phyloP scores from a whole-genome alignment of 2,888 invertebrate genomes.

The Drosophila falleni region DNA sequence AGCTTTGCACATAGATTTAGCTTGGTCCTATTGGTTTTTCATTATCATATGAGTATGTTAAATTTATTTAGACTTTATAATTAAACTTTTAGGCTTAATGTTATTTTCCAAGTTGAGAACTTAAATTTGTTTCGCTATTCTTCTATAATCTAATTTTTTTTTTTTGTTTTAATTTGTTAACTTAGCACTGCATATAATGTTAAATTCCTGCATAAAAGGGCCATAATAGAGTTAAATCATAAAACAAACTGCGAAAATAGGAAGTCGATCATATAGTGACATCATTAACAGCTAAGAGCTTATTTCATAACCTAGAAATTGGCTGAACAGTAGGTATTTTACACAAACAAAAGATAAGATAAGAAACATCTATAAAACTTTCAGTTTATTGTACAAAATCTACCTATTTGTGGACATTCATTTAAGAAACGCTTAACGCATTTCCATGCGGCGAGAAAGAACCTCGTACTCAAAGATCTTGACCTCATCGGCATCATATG shows the following conservation, averaged over 20 bases:
- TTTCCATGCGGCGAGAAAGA: slow-evolving; percentile 67
- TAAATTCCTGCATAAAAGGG: slow-evolving; percentile 54
- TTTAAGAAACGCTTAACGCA: slow-evolving; percentile 45
- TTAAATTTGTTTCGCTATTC: slow-evolving; percentile 41
- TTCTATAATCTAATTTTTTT: slow-evolving; percentile 7
- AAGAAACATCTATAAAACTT: slow-evolving; percentile 35
- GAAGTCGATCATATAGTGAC: slow-evolving; percentile 25
- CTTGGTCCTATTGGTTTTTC: slow-evolving; percentile 76
- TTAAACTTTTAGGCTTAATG: slow-evolving; percentile 52
- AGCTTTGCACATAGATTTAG: slow-evolving; percentile 62
- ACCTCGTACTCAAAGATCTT: slow-evolving; percentile 85
- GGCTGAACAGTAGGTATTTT: slow-evolving; percentile 12
- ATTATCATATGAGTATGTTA: slow-evolving; percentile 40
- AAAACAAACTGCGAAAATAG: slow-evolving; percentile 47
- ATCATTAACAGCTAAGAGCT: not conserved
- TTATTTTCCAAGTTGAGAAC: slow-evolving; percentile 50
- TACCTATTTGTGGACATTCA: slow-evolving; percentile 20
- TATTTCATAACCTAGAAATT: slow-evolving; percentile 9
- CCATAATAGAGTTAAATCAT: slow-evolving; percentile 28
- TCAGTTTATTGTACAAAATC: slow-evolving; percentile 51
- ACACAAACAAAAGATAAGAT: slow-evolving; percentile 40
- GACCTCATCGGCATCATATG: slow-evolving; percentile 85
- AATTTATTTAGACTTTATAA: slow-evolving; percentile 64
- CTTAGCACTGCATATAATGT: slow-evolving; percentile 62
- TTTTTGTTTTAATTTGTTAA: slow-evolving; percentile 58